Evolutionary conservation across 1,140 invertebrate genomes (phyloP).

Genomic region (Cephus cinctus): DNA sequence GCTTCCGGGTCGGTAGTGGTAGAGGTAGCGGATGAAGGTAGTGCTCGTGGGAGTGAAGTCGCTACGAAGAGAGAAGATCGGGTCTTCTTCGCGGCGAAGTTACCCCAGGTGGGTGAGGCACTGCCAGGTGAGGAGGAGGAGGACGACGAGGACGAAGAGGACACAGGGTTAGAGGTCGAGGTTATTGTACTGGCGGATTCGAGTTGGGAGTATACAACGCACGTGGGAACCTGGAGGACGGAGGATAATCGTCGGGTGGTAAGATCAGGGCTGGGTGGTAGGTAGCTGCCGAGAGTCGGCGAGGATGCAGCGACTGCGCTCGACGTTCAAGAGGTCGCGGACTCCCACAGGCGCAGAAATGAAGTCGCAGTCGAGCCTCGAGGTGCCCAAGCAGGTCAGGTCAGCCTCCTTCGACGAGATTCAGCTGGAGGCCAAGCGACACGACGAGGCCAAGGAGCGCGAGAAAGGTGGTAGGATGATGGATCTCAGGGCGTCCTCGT

Average conservation of each 20-base stretch:
- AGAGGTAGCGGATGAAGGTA: no score
- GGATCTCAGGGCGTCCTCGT: conserved; percentile 34
- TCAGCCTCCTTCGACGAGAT: conserved; percentile 88
- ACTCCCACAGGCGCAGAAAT: conserved; percentile 85
- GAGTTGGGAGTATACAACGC: background rate
- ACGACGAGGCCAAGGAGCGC: conserved; percentile 28
- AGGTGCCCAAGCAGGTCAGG: conserved; percentile 80
- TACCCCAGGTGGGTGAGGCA: conserved; percentile 18
- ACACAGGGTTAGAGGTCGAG: background rate
- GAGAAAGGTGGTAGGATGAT: conserved; percentile 7
- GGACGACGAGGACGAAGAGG: conserved; percentile 5
- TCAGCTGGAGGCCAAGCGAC: conserved; percentile 72
- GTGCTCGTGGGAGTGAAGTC: background rate
- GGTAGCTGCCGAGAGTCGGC: conserved; percentile 31
- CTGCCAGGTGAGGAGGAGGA: conserved; percentile 18
- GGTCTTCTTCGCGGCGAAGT: conserved; percentile 19
- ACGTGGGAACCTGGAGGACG: background rate
- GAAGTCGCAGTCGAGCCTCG: conserved; percentile 86
- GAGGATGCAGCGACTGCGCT: conserved; percentile 77
- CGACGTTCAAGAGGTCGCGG: conserved; percentile 80
- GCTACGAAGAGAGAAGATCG: conserved; percentile 19
- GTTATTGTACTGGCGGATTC: background rate
- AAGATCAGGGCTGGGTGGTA: conserved; percentile 6
- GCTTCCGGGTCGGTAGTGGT: no score
- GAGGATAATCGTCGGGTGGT: background rate